Percentiles rank a stretch among this genome's conserved stretches.
Evolutionary conservation across 35 echinoderm and acorn worm genomes (phyloP).

Genomic region (Lytechinus variegatus): DNA sequence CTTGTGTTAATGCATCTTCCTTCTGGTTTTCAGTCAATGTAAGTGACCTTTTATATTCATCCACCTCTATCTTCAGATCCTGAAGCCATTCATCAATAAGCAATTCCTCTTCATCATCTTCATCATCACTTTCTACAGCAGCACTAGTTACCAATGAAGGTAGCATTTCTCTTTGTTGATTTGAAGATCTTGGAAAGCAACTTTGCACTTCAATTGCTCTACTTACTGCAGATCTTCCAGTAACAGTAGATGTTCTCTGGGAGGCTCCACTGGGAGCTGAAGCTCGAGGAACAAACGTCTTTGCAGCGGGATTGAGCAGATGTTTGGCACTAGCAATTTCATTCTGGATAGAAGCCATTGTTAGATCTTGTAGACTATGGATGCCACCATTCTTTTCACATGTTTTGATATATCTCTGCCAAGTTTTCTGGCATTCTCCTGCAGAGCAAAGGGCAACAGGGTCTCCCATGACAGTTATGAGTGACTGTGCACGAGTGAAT

Average conservation of each 20-base stretch:
- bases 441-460: conserved; percentile 86
- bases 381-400: conserved; percentile 81
- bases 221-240: neutral
- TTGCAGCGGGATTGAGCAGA: conserved; percentile 77
- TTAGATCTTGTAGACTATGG: conserved; percentile 49
- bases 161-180: neutral
- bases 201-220: neutral
- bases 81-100: conserved; percentile 3
- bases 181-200: conserved; percentile 53
- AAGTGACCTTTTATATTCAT: conserved; percentile 74
- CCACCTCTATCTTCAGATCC: conserved; percentile 57
- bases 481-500: conserved; percentile 84
- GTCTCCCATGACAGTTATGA: conserved; percentile 81
- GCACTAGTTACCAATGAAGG: neutral
- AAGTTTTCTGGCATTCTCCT: conserved; percentile 79
- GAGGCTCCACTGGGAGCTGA: neutral
- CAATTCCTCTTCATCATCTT: conserved; percentile 75
- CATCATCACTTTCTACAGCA: conserved; percentile 26
- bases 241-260: neutral
- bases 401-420: conserved; percentile 78
- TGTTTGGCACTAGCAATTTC: conserved; percentile 71
- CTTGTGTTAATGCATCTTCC: neutral
- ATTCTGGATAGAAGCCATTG: conserved; percentile 66
- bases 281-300: conserved; percentile 23
- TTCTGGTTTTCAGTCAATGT: conserved; percentile 8